Base-by-base conservation (phyloP, 2,888 invertebrate species). In the Pogonocherus hispidulus region DNA sequence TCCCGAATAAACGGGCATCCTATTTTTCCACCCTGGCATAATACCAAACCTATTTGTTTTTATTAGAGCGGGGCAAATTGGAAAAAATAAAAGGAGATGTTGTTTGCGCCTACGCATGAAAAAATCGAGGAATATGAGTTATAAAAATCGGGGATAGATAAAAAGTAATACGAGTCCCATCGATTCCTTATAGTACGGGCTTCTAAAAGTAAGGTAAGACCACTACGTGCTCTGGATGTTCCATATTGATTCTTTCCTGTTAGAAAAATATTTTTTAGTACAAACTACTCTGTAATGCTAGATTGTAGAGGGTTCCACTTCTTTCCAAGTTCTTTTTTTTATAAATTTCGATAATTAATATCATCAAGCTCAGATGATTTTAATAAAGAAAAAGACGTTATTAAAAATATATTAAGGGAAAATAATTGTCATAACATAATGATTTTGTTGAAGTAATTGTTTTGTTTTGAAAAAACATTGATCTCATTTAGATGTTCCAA, bases 11-110 rank as follows among this genome's bases (percentile, higher is more conserved):
- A 37, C 32, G 55, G 44, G 14, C 37, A 16, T 18, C 51, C 22
- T 47, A 19, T 22, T 47, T 46, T 47, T 52, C 56, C 14, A 32
- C 46, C 62, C 59, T 66, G 66, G 66, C 66, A 62, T 60, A 46
- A 66, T 60, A 52, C 66, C 66, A 66, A 62, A 51, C 44, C 60
- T 60, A 66, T 66, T 66, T 66, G 46, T 47, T 60, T 68, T 68
- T 68, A 68, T 64, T 68, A 64, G 37, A 51, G 49, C 18, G 18
- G 54, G 47, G 44, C 52, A 52, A 52, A 68, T 52, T 52, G 63
- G 51, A n/a, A 64, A 64, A 62, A 67, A 57, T 37, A 51, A 59
- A 56, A 62, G 20, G 41, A 37, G 46, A 22, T 8, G 16, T 49
- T 44, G 27, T 54, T 44, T 46, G 35, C 23, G 19, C 35, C 5